Evolutionary conservation across 2,113 vertebrate genomes (phyloP), one percentile per base, ranked within the genome.

Genomic region (Pimephales promelas): DNA sequence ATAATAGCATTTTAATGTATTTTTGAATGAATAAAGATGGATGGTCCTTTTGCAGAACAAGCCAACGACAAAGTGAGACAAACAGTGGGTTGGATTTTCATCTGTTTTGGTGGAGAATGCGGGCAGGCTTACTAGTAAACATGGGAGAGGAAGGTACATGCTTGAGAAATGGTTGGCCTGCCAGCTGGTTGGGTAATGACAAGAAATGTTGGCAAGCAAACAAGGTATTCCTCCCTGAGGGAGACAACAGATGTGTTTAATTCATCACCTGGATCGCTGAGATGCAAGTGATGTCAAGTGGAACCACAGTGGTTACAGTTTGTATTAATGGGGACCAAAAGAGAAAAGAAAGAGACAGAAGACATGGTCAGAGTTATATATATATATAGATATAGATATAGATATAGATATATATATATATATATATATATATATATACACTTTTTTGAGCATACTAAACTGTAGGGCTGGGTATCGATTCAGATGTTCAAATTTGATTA

Each of bases 231-330:
- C 68, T 82, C 90, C 40, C 2, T 1, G 16, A 76, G 82, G 80
- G 49, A 86, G 81, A 72, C 14, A 61, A 86, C 88, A 92, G 90
- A 92, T 92, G 91, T 90, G 87, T 86, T 84, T 80, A 89, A 90
- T 92, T 89, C 84, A 91, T 92, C 92, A 89, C 87, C 61, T 66
- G 87, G 88, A 87, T 81, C 85, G 71, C 88, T 85, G 82, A 90
- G 86, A 88, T 82, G 87, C 85, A 72, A 73, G 36, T 87, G 85
- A 91, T 86, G 83, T 73, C 83, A 57, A 43, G 66, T 79, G 71
- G 74, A 88, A 70, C 62, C 81, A 8, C 0, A 57, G 9, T 10
- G 11, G 52, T 85, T 82, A 71, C 40, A 78, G 75, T 72, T 18
- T 76, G 45, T 75, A 66, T 84, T 87, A 52, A 74, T 34, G 52